Evolutionary conservation across 2,113 vertebrate species (phyloP).

Genomic region (Struthio camelus): DNA sequence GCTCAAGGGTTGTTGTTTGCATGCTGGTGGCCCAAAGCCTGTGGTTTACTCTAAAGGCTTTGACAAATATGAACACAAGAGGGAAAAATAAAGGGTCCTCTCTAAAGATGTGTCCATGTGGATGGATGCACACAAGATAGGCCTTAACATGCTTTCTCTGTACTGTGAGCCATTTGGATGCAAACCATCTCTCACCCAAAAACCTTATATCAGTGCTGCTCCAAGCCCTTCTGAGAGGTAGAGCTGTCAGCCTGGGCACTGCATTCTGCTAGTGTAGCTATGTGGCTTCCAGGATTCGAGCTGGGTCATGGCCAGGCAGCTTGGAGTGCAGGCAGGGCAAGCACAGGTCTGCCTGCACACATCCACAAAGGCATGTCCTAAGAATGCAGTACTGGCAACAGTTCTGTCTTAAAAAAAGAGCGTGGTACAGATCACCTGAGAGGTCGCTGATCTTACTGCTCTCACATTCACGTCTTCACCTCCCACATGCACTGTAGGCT

Average conservation of each 20-base stretch:
- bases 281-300: not conserved
- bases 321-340: not conserved
- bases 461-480: slow-evolving; percentile 62
- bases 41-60: not conserved
- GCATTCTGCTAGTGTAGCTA: fast-evolving
- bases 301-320: not conserved
- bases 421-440: slow-evolving; percentile 50
- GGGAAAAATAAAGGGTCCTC: not conserved
- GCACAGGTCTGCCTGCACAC: slow-evolving; percentile 21
- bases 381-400: not conserved
- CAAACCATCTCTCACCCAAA: not conserved
- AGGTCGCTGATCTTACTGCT: slow-evolving; percentile 31
- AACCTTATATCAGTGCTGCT: not conserved
- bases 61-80: not conserved
- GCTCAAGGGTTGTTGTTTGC: not conserved
- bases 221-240: not conserved
- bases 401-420: not conserved
- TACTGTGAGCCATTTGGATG: not conserved
- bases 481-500: slow-evolving; percentile 60
- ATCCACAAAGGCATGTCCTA: not conserved
- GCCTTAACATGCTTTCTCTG: not conserved
- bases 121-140: not conserved
- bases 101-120: not conserved
- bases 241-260: not conserved
- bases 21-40: not conserved